Conservation (phyloP, 2,797 vertebrate species). For the Hypotaenidia philippensis region DNA sequence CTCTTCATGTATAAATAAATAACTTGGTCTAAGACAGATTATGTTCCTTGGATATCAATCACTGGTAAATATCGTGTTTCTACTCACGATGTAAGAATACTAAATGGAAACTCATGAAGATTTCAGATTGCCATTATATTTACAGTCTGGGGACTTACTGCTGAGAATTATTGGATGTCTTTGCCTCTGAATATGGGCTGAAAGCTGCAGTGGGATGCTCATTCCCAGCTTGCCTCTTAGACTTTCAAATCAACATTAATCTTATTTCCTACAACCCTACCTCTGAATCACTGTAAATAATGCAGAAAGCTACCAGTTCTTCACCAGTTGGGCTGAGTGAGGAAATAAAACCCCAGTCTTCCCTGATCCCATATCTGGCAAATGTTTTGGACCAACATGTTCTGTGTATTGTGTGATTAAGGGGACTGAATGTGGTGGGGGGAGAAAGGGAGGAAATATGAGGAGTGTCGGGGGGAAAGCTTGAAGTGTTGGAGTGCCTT, state of each 20-base stretch:
- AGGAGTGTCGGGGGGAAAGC: neutral
- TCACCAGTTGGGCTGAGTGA: neutral
- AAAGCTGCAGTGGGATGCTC: slow-evolving; percentile 10
- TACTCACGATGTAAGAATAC: slow-evolving; percentile 32
- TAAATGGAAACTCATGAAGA: slow-evolving; percentile 60
- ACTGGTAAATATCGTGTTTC: slow-evolving; percentile 48
- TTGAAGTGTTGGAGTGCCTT: neutral
- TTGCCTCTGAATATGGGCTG: neutral
- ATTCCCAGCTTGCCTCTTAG: neutral
- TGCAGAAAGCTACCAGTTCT: neutral
- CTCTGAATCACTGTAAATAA: neutral
- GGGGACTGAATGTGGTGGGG: neutral
- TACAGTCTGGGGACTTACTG: neutral
- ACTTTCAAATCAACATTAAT: slow-evolving; percentile 37
- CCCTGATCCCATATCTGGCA: neutral
- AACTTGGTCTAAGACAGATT: slow-evolving; percentile 54
- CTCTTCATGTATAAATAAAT: slow-evolving; percentile 62
- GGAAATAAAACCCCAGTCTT: neutral
- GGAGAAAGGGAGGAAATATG: neutral
- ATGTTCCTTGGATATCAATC: slow-evolving; percentile 52
- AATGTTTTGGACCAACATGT: neutral
- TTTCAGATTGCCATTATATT: slow-evolving; percentile 54
- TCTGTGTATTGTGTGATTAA: neutral
- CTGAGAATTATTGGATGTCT: slow-evolving; percentile 46
- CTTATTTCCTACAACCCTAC: neutral